phyloP scores from a whole-genome alignment of 1,140 invertebrate species.

The Lordiphosa mommai region DNA sequence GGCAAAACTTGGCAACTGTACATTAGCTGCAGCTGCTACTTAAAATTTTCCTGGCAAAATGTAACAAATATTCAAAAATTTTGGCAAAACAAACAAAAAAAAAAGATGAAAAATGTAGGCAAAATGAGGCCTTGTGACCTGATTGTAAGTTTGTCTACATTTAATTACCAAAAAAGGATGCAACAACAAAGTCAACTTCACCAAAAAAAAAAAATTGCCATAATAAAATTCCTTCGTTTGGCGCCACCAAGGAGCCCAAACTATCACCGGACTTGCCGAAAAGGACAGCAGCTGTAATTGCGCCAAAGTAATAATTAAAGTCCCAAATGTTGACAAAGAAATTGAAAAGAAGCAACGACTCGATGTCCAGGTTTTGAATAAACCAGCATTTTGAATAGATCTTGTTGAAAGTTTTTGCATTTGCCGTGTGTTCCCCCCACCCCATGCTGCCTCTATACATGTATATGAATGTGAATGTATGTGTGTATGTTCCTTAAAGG shows the following conservation, averaged over 20 bases:
- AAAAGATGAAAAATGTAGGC: not conserved
- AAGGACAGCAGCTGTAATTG: not conserved
- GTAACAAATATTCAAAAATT: constrained; percentile 48
- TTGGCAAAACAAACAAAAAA: not conserved
- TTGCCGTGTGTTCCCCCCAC: too few species aligned
- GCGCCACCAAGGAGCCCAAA: constrained; percentile 22
- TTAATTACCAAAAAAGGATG: constrained; percentile 65
- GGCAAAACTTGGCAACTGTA: constrained; percentile 35
- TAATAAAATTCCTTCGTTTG: constrained; percentile 54
- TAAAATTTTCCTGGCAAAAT: constrained; percentile 32
- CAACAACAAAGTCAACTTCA: constrained; percentile 48
- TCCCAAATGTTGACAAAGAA: too few species aligned
- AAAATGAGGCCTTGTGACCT: constrained; percentile 37
- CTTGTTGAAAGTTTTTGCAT: too few species aligned
- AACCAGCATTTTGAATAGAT: too few species aligned
- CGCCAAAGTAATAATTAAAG: too few species aligned
- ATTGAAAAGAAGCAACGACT: too few species aligned
- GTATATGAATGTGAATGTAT: too few species aligned
- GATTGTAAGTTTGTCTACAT: constrained; percentile 66
- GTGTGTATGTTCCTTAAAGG: too few species aligned
- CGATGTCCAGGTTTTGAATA: too few species aligned
- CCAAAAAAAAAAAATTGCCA: constrained; percentile 64
- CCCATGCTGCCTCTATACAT: too few species aligned
- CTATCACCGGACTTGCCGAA: too few species aligned
- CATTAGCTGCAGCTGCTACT: constrained; percentile 55